phyloP scores from a whole-genome alignment of 2,797 vertebrate species.

The Myotis planiceps region DNA sequence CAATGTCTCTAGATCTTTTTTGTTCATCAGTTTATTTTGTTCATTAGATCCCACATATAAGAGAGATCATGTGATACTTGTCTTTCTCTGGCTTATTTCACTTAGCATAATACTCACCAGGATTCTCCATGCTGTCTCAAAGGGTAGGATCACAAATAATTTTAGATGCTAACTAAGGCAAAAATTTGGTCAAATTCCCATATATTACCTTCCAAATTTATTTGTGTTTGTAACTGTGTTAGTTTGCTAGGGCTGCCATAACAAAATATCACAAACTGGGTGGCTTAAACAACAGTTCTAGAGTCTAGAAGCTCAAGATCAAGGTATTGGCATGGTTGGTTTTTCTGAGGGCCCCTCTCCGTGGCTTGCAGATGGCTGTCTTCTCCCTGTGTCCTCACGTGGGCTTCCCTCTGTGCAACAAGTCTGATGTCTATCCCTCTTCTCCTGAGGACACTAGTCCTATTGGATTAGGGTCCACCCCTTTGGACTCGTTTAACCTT shows the following conservation, averaged over 20 bases:
- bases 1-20: too few relatives aligned
- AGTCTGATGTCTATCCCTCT: background rate
- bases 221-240: background rate
- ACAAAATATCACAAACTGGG: background rate
- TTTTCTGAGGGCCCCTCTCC: background rate
- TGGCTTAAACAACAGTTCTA: background rate
- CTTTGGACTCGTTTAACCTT: background rate
- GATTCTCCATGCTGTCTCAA: too few relatives aligned
- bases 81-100: too few relatives aligned
- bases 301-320: background rate
- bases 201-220: background rate
- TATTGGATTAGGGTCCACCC: background rate
- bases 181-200: background rate
- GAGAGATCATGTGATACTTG: too few relatives aligned
- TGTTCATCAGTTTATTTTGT: too few relatives aligned
- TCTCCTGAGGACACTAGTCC: background rate
- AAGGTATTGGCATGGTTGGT: background rate
- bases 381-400: background rate
- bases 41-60: too few relatives aligned
- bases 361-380: background rate
- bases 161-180: background rate
- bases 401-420: background rate
- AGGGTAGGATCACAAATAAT: background rate
- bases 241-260: background rate
- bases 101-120: too few relatives aligned